A percentile compares a stretch with the other conserved stretches of the same genome.
Conservation (phyloP, 2,113 vertebrate genomes). For the Bos indicus region DNA sequence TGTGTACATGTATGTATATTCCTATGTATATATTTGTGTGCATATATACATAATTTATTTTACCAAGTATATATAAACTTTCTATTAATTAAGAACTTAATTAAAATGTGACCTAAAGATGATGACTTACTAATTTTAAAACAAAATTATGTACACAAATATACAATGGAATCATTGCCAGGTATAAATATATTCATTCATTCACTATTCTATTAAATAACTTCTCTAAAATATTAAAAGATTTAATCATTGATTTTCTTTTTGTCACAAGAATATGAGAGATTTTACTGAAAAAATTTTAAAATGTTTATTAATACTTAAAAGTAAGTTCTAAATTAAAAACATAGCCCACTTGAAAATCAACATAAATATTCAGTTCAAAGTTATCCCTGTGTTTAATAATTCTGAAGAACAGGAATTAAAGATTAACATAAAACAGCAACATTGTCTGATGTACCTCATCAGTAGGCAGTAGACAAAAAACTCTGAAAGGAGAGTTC, state of each 20-base stretch:
- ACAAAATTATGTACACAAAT: not conserved
- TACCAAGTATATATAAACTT: not conserved
- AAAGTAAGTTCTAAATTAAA: conserved; percentile 27
- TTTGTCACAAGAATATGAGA: not conserved
- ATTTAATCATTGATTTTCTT: not conserved
- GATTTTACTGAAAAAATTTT: not conserved
- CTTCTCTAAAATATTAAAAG: not conserved
- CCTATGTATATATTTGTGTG: not conserved
- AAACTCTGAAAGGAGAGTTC: conserved; percentile 20
- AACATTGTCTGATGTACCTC: conserved; percentile 30
- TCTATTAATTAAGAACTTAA: not conserved
- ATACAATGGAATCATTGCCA: not conserved
- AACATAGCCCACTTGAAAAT: not conserved
- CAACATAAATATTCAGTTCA: conserved; percentile 43
- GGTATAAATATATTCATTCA: not conserved
- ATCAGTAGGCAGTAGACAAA: not conserved
- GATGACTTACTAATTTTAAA: not conserved
- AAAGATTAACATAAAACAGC: conserved; percentile 42
- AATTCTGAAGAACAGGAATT: conserved; percentile 48
- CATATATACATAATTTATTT: not conserved
- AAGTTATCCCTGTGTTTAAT: conserved; percentile 9
- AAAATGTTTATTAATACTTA: conserved; percentile 36
- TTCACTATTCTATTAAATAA: not conserved
- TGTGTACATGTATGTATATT: no score
- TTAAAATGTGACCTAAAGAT: not conserved